phyloP scores from a whole-genome alignment of 2,113 vertebrate genomes.

The Paraplagusia blochii region DNA sequence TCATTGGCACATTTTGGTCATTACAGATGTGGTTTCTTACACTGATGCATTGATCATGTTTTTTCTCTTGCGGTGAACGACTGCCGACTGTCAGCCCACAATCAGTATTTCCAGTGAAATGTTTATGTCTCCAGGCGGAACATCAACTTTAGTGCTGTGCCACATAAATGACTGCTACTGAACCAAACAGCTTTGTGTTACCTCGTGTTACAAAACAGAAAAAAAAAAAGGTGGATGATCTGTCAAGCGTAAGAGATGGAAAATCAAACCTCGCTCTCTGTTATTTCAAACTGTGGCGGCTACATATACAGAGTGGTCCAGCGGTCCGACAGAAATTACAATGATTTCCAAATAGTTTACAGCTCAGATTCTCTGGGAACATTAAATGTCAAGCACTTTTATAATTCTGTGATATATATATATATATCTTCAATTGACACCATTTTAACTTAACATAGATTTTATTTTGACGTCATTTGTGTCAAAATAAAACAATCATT shows the following conservation, averaged over 20 bases:
- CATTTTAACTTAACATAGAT: slow-evolving; percentile 9
- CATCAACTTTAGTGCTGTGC: slow-evolving; percentile 20
- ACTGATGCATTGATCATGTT: slow-evolving; percentile 7
- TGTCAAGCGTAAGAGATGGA: slow-evolving; percentile 32
- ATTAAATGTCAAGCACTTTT: slow-evolving; percentile 28
- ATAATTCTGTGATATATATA: not conserved
- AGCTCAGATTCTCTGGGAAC: slow-evolving; percentile 19
- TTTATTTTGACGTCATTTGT: slow-evolving; percentile 10
- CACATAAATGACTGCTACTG: slow-evolving; percentile 31
- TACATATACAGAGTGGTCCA: slow-evolving; percentile 10
- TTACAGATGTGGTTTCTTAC: slow-evolving; percentile 18
- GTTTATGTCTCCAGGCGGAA: slow-evolving; percentile 42
- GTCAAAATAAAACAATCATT: not conserved
- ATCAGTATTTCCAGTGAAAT: slow-evolving; percentile 33
- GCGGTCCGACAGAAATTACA: slow-evolving; percentile 34
- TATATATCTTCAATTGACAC: slow-evolving; percentile 1
- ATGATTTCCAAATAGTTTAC: slow-evolving; percentile 34
- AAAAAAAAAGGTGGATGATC: slow-evolving; percentile 22
- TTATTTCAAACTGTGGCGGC: slow-evolving; percentile 31
- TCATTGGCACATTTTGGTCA: slow-evolving; percentile 12
- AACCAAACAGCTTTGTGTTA: slow-evolving; percentile 32
- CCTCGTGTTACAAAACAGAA: slow-evolving; percentile 8
- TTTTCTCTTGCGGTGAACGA: not conserved
- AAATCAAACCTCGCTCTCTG: slow-evolving; percentile 35
- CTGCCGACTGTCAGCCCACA: slow-evolving; percentile 9